These are phyloP conservation scores for Oedothorax gibbosus DNA, from an alignment of 1,140 invertebrate species.

Conservation along the genomic window DNA sequence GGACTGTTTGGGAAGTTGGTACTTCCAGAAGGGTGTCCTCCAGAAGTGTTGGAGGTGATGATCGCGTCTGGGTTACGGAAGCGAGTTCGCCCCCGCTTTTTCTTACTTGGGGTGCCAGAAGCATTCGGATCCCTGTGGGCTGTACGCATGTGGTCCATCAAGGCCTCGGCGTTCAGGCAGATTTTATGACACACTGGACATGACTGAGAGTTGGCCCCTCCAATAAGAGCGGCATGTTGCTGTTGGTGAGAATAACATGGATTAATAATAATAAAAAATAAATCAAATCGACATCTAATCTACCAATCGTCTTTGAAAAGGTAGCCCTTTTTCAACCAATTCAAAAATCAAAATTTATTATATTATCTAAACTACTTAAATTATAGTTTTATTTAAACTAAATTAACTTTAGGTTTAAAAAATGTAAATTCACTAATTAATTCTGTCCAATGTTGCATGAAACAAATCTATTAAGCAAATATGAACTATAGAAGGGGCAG, in stretches of 20 bases:
- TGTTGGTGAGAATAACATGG: conserved; percentile 74
- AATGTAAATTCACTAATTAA: too few relatives aligned
- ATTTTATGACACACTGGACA: conserved; percentile 94
- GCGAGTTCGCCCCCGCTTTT: conserved; percentile 61
- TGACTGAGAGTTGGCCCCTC: conserved; percentile 81
- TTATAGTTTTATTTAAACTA: too few relatives aligned
- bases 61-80: conserved; percentile 64
- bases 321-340: background rate
- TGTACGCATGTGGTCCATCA: conserved; percentile 96
- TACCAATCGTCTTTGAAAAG: background rate
- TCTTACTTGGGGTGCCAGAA: conserved; percentile 90
- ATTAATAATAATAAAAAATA: background rate
- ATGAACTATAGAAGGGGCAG: too few relatives aligned
- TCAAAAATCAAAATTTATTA: too few relatives aligned
- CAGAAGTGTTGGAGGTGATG: conserved; percentile 50
- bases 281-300: background rate
- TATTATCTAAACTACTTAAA: too few relatives aligned
- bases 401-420: too few relatives aligned
- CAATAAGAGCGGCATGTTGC: conserved; percentile 91
- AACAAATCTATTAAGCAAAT: too few relatives aligned
- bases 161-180: conserved; percentile 88
- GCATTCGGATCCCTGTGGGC: conserved; percentile 92
- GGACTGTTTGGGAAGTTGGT: conserved; percentile 46
- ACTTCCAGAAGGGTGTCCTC: conserved; percentile 33
- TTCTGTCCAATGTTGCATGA: too few relatives aligned